phyloP scores from a whole-genome alignment of 2,113 vertebrate genomes.

The Syngnathoides biaculeatus region DNA sequence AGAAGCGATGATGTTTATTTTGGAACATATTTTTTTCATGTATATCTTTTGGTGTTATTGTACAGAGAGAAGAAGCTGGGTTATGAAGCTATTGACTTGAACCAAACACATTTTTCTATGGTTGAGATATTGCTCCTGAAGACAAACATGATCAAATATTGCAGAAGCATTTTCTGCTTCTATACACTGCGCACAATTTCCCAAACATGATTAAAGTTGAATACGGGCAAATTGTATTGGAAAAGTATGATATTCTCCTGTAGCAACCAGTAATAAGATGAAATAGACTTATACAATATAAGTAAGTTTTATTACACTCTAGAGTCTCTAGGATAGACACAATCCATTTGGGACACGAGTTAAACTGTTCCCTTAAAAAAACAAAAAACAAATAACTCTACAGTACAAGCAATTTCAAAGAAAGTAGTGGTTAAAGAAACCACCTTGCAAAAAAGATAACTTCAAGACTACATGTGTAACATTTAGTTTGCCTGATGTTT shows the following conservation, averaged over 20 bases:
- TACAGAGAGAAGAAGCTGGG: neutral
- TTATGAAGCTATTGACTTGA: conserved; percentile 32
- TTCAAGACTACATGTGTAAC: too few relatives aligned
- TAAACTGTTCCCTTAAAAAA: neutral
- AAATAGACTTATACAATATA: neutral
- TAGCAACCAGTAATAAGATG: neutral
- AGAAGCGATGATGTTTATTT: neutral
- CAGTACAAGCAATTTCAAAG: too few relatives aligned
- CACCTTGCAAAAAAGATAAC: too few relatives aligned
- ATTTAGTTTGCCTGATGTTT: too few relatives aligned
- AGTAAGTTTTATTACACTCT: neutral
- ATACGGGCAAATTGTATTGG: neutral
- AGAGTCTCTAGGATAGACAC: neutral
- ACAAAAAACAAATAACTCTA: too few relatives aligned
- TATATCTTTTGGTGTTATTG: neutral
- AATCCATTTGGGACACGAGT: neutral
- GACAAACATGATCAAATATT: conserved; percentile 43
- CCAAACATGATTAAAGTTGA: conserved; percentile 25
- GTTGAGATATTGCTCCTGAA: conserved; percentile 20
- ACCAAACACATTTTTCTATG: conserved; percentile 9
- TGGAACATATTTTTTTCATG: neutral
- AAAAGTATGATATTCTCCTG: conserved; percentile 2
- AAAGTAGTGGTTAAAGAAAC: too few relatives aligned
- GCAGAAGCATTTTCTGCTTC: conserved; percentile 37
- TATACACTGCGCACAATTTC: neutral